Percentiles rank a stretch among this genome's conserved stretches.
Evolutionary conservation across 2,888 invertebrate species (phyloP).

Genomic region (Cerastoderma edule): DNA sequence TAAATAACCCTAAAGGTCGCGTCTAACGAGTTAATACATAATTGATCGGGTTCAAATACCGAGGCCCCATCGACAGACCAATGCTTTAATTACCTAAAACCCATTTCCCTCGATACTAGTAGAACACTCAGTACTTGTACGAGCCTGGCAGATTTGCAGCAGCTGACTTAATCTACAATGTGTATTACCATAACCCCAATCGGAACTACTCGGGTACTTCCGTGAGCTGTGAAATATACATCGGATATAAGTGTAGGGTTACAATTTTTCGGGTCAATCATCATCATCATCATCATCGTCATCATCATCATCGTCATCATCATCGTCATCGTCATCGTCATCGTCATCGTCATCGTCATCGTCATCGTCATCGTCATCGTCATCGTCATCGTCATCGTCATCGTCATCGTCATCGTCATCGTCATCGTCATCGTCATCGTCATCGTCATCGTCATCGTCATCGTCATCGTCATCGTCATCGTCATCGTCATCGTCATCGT

Average conservation of each 20-base stretch:
- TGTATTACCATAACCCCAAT: too few species aligned
- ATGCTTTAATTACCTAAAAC: constrained; percentile 21
- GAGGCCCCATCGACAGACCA: constrained; percentile 20
- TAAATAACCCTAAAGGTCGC: constrained; percentile 22
- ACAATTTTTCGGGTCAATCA: too few species aligned
- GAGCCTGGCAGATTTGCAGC: too few species aligned
- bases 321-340: not conserved
- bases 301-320: constrained; percentile 5
- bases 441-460: not conserved
- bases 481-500: not conserved
- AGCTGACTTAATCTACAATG: not conserved
- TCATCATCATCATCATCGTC: constrained; percentile 2
- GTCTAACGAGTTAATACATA: constrained; percentile 42
- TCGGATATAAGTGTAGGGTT: too few species aligned
- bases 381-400: not conserved
- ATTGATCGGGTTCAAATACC: constrained; percentile 59
- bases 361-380: not conserved
- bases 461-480: not conserved
- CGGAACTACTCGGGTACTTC: too few species aligned
- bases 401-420: not conserved
- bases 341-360: not conserved
- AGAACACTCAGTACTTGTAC: too few species aligned
- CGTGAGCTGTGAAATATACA: too few species aligned
- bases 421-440: not conserved
- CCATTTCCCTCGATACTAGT: not conserved